These are phyloP conservation scores for Euzetes globulus DNA, from an alignment of 2,888 invertebrate genomes.

Conservation along the genomic window DNA sequence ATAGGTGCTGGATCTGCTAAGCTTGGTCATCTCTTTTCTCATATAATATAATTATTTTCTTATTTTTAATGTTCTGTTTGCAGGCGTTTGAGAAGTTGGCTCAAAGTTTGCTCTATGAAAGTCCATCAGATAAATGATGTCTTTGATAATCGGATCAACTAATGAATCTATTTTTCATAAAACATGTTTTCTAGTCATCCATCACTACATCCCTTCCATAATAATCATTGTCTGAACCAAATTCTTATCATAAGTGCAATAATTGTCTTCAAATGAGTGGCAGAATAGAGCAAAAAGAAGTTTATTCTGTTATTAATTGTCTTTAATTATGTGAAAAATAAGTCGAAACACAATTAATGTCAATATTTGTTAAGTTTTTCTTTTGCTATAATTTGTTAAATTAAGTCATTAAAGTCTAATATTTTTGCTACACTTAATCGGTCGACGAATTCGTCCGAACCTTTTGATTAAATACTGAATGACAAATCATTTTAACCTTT, in stretches of 20 bases:
- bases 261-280: neutral
- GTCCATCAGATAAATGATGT: conserved; percentile 16
- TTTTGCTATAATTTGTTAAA: too few species aligned
- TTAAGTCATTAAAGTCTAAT: too few species aligned
- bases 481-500: too few species aligned
- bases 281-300: neutral
- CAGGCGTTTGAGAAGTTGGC: conserved; percentile 33
- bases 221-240: neutral
- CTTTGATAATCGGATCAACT: conserved; percentile 13
- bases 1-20: too few species aligned
- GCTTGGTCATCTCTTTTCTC: too few species aligned
- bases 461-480: too few species aligned
- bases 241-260: neutral
- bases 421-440: too few species aligned
- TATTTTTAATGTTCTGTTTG: conserved; percentile 3
- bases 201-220: neutral
- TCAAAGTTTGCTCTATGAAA: conserved; percentile 22
- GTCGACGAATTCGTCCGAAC: too few species aligned
- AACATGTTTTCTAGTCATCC: conserved; percentile 9
- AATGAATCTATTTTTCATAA: neutral
- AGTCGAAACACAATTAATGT: too few species aligned
- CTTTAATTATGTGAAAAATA: too few species aligned
- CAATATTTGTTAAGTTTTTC: too few species aligned
- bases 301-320: too few species aligned
- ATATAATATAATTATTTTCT: conserved; percentile 12